These are phyloP conservation scores for Eufriesea mexicana DNA, from an alignment of 1,140 invertebrate genomes.

Conservation along the genomic window DNA sequence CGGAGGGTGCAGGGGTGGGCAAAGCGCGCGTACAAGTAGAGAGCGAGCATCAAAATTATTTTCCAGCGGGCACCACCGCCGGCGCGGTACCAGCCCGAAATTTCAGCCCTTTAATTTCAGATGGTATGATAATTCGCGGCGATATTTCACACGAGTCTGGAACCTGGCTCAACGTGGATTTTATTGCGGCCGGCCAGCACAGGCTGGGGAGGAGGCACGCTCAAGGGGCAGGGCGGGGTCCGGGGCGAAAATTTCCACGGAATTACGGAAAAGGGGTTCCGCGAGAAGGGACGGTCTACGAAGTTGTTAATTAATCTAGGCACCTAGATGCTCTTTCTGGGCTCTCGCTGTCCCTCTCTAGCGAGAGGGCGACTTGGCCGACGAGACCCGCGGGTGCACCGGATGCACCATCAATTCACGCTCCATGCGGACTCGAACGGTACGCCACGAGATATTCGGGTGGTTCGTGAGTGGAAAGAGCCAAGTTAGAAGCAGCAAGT, in stretches of 20 bases:
- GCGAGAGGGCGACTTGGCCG: not conserved
- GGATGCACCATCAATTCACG: not conserved
- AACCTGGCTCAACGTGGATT: conserved; percentile 74
- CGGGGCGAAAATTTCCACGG: conserved; percentile 59
- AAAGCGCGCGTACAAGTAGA: conserved; percentile 56
- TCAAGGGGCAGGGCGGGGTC: not conserved
- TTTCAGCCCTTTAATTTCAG: conserved; percentile 79
- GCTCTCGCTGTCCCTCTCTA: not conserved
- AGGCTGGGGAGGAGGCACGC: not conserved
- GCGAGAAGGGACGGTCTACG: conserved; percentile 51
- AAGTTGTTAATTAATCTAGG: conserved; percentile 70
- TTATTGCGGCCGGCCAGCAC: conserved; percentile 66
- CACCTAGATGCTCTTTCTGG: conserved; percentile 41
- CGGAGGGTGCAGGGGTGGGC: conserved; percentile 5
- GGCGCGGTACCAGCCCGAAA: conserved; percentile 70
- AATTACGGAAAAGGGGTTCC: conserved; percentile 61
- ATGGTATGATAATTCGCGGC: conserved; percentile 79
- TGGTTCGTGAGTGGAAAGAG: not conserved
- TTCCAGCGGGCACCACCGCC: conserved; percentile 66
- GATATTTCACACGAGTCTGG: conserved; percentile 77
- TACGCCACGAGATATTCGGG: not conserved
- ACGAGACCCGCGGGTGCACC: not conserved
- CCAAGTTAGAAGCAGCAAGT: no score
- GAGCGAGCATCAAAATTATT: conserved; percentile 74
- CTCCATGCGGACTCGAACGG: not conserved